These are phyloP conservation scores for Eudorcas thomsonii DNA, from an alignment of 2,113 vertebrate genomes.

Conservation along the genomic window DNA sequence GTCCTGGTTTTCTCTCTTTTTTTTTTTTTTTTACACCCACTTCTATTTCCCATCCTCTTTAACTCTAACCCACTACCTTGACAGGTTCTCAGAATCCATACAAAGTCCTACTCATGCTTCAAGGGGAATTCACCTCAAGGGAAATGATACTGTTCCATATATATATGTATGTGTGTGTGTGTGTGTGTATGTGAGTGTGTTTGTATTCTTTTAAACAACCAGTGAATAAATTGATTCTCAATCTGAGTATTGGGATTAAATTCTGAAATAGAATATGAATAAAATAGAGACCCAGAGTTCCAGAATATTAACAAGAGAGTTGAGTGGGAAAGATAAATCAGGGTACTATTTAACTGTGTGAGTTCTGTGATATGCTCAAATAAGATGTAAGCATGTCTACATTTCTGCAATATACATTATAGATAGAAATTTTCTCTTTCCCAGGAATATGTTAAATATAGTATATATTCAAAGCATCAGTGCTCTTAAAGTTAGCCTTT, in stretches of 20 bases:
- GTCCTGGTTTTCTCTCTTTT: not conserved
- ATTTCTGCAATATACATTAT: not conserved
- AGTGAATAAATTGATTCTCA: not conserved
- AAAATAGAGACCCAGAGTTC: not conserved
- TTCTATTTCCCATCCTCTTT: not conserved
- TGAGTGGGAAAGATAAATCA: not conserved
- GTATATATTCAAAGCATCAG: not conserved
- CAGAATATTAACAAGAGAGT: not conserved
- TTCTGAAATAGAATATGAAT: not conserved
- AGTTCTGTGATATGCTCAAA: not conserved
- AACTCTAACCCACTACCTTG: fast-evolving
- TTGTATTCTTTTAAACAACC: not conserved
- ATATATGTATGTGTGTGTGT: not conserved
- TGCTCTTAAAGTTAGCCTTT: not conserved
- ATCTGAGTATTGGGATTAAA: not conserved
- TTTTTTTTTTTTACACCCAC: no score
- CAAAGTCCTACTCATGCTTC: not conserved
- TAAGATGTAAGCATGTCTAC: not conserved
- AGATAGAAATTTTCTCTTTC: not conserved
- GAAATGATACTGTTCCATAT: not conserved
- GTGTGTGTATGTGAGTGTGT: not conserved
- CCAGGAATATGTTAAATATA: not conserved
- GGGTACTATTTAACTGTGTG: not conserved
- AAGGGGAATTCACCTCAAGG: not conserved
- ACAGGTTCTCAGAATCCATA: not conserved